These are phyloP conservation scores for Machaerirhynchus nigripectus DNA, from an alignment of 2,113 vertebrate genomes.

Conservation along the genomic window DNA sequence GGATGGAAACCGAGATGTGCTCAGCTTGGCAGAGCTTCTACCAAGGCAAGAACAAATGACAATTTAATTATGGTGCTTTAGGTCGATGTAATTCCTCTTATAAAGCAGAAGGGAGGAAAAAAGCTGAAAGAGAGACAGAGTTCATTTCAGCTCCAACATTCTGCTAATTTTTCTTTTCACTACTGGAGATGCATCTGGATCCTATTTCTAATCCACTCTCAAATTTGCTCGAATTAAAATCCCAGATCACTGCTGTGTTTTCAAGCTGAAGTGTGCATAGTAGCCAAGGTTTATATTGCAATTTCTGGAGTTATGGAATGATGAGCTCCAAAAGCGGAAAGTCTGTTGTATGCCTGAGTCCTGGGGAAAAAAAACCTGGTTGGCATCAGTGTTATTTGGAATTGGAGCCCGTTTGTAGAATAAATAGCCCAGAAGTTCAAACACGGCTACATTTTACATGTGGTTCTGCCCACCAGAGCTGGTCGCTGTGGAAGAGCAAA, in stretches of 20 bases:
- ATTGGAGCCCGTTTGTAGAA: constrained; percentile 1
- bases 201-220: constrained; percentile 72
- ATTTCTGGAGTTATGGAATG: constrained; percentile 64
- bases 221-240: constrained; percentile 73
- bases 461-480: not conserved
- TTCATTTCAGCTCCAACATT: constrained; percentile 4
- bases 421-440: constrained; percentile 13
- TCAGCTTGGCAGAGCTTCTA: constrained; percentile 62
- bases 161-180: constrained; percentile 28
- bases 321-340: constrained; percentile 55
- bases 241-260: constrained; percentile 67
- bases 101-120: not conserved
- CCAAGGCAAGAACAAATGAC: constrained; percentile 62
- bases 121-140: not conserved
- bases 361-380: constrained; percentile 16
- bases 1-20: constrained; percentile 47
- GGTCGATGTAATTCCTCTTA: constrained; percentile 17
- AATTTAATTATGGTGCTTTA: constrained; percentile 67
- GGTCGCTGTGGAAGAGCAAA: not conserved
- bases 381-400: constrained; percentile 47
- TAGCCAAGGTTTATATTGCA: constrained; percentile 69
- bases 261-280: constrained; percentile 53
- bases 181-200: constrained; percentile 69
- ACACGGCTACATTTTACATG: not conserved
- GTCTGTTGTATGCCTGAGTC: not conserved